These are phyloP conservation scores for Hydrozoanthus tunicans DNA, from an alignment of 64 coral and sea anemone genomes.

Conservation along the genomic window DNA sequence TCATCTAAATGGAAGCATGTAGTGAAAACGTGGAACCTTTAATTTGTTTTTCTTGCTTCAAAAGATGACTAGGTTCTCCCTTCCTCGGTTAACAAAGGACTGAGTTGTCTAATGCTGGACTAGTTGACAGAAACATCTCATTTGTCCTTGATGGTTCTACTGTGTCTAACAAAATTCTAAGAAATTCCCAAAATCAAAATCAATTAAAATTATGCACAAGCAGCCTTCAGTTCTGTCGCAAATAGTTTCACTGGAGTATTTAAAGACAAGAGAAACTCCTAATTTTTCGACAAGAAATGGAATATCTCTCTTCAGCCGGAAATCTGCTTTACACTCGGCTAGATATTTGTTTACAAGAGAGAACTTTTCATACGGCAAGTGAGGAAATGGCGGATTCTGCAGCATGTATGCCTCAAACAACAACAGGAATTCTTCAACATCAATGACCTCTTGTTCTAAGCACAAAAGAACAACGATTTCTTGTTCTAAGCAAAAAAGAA, in stretches of 20 bases:
- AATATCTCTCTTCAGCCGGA: too few species aligned
- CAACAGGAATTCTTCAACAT: conserved; percentile 16
- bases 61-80: conserved; percentile 51
- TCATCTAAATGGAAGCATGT: background rate
- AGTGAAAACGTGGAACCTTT: conserved; percentile 20
- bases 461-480: conserved; percentile 31
- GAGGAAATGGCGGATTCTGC: conserved; percentile 50
- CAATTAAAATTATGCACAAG: conserved; percentile 27
- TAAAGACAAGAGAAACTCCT: conserved; percentile 13
- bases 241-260: conserved; percentile 50
- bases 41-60: conserved; percentile 56
- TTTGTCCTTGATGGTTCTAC: conserved; percentile 41
- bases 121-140: conserved; percentile 51
- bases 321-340: background rate
- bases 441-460: conserved; percentile 46
- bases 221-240: conserved; percentile 56
- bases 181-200: background rate
- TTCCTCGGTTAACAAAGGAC: conserved; percentile 48
- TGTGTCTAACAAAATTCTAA: conserved; percentile 42
- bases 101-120: conserved; percentile 47
- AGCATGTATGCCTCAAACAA: conserved; percentile 43
- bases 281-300: too few species aligned
- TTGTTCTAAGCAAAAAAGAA: too few species aligned
- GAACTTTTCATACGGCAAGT: conserved; percentile 31
- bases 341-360: conserved; percentile 41